Evolutionary conservation across 1,140 invertebrate species (phyloP).

Genomic region (Polyergus mexicanus): DNA sequence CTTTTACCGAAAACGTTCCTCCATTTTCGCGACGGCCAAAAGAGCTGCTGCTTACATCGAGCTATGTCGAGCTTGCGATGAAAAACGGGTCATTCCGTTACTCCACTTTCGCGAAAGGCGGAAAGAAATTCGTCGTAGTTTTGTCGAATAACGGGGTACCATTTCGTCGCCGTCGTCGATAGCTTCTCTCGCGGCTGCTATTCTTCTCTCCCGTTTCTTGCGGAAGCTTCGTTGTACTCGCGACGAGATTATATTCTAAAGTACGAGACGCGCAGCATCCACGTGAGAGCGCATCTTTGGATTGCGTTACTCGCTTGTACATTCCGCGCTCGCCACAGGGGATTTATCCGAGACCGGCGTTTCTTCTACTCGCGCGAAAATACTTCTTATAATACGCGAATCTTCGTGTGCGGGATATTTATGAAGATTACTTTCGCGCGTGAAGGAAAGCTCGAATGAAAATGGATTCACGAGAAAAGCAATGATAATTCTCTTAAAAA

Average conservation of each 20-base stretch:
- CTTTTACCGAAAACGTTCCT: conserved; percentile 33
- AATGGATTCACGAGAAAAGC: neutral
- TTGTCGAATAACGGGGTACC: conserved; percentile 27
- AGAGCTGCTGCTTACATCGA: conserved; percentile 26
- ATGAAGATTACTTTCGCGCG: conserved; percentile 43
- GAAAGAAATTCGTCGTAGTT: conserved; percentile 27
- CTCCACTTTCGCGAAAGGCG: conserved; percentile 12
- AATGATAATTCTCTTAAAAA: neutral
- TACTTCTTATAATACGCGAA: conserved; percentile 23
- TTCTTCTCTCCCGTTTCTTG: conserved; percentile 57
- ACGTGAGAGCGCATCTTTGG: conserved; percentile 41
- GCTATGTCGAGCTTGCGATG: conserved; percentile 20
- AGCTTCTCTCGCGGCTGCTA: conserved; percentile 54
- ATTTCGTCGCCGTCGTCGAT: conserved; percentile 59
- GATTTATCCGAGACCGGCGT: conserved; percentile 7
- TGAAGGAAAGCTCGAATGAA: neutral
- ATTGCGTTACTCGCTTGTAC: conserved; percentile 24
- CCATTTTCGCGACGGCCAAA: conserved; percentile 30
- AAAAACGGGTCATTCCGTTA: conserved; percentile 45
- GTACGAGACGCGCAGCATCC: conserved; percentile 9
- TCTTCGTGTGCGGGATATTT: conserved; percentile 31
- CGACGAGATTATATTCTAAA: conserved; percentile 60
- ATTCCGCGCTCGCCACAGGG: conserved; percentile 31
- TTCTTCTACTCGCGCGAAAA: conserved; percentile 12
- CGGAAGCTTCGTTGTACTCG: conserved; percentile 18